Evolutionary conservation across 2,113 vertebrate species (phyloP), one percentile per base, ranked within the genome.

Genomic region (Hystrix cristata): DNA sequence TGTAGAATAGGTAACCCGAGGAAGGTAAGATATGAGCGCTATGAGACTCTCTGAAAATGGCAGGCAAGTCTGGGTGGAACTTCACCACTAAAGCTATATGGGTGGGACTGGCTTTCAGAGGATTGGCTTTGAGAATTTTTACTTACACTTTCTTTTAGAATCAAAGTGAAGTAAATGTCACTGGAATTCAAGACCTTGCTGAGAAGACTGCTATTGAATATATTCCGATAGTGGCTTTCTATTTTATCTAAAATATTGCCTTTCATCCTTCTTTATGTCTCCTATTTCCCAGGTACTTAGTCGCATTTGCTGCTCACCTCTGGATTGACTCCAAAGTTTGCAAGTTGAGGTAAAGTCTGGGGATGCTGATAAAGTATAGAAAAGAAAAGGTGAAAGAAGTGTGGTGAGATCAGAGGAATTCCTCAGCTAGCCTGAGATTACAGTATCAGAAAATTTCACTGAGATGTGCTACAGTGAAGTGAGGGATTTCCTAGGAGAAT

Each of bases 241-340:
- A 46, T 96, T 97, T 95, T 97, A 95, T 88, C 86, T 95, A 91
- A 95, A 96, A 81, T 94, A 87, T 46, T 96, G 76, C 48, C 65
- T 95, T 95, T 94, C 46, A 69, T 90, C 46, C 78, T 69, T 81
- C 55, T 74, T 94, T 95, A n/a, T 74, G 60, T 14, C 48, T 82
- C 69, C 67, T 59, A 46, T 91, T 96, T 96, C 34, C 74, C 51
- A 83, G 89, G 69, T 23, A 84, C 48, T 96, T 84, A 89, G 89
- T 96, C 62, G 55, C 43, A 82, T 27, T 89, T 86, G 57, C 88
- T 59, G 55, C 64, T 94, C 87, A 78, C 69, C 48, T 95, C 65
- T 95, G 80, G 90, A 92, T 12, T 43, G 19, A 78, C 31, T 97
- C 86, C 91, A 90, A 76, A 71, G 62, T 57, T n/a, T 74, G 60